Conservation (phyloP, 2,797 vertebrate genomes). For the Taeniopygia guttata region DNA sequence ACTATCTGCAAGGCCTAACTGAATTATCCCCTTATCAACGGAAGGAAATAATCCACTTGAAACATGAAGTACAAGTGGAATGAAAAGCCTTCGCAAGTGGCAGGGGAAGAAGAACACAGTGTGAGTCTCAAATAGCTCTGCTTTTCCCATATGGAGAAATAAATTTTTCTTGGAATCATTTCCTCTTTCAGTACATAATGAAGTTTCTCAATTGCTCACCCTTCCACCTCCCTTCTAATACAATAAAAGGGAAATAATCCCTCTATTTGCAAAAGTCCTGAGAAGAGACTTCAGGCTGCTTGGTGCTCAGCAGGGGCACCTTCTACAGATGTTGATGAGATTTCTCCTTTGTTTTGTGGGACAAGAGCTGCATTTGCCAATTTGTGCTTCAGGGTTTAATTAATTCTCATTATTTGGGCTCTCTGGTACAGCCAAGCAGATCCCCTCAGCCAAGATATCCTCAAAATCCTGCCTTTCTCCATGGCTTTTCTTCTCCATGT, state of each 20-base stretch:
- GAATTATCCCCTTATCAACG: constrained; percentile 51
- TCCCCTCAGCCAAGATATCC: not conserved
- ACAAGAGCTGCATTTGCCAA: not conserved
- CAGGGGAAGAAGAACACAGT: not conserved
- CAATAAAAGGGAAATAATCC: constrained; percentile 18
- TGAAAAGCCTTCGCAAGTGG: constrained; percentile 34
- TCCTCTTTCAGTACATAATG: not conserved
- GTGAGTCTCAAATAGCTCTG: constrained; percentile 11
- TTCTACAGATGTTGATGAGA: not conserved
- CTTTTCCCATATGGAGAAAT: constrained; percentile 32
- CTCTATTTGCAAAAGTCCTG: not conserved
- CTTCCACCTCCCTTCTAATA: not conserved
- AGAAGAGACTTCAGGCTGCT: not conserved
- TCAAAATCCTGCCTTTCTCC: not conserved
- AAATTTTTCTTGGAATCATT: constrained; percentile 38
- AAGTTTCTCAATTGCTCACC: constrained; percentile 10
- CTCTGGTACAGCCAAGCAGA: not conserved
- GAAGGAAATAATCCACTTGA: constrained; percentile 52
- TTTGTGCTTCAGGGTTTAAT: not conserved
- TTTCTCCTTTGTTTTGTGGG: not conserved
- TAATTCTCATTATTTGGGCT: not conserved
- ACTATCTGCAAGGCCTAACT: constrained; percentile 40
- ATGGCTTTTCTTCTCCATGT: not conserved
- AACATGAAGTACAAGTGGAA: constrained; percentile 17
- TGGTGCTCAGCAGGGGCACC: not conserved